Evolutionary conservation across 1,140 invertebrate genomes (phyloP).

Genomic region (Pogonus chalceus): DNA sequence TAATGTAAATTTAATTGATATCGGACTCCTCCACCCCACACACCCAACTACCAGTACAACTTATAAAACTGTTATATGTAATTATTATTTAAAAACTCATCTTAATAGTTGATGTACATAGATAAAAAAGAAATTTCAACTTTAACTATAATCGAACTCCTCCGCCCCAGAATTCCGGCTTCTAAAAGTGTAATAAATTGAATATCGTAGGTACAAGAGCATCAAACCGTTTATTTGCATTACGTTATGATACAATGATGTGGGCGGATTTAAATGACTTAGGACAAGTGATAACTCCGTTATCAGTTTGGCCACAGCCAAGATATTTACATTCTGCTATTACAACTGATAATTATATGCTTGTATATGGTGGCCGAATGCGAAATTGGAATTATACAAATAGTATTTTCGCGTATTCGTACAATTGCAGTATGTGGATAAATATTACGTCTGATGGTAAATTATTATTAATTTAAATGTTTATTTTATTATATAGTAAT

Average conservation of each 20-base stretch:
- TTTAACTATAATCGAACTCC: too few species aligned
- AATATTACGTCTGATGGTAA: constrained; percentile 48
- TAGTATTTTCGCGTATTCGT: constrained; percentile 75
- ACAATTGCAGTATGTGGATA: constrained; percentile 85
- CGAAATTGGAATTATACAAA: constrained; percentile 60
- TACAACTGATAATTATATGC: constrained; percentile 79
- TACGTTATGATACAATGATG: constrained; percentile 61
- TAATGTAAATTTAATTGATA: too few species aligned
- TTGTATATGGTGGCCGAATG: constrained; percentile 75
- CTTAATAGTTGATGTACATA: too few species aligned
- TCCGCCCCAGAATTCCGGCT: too few species aligned
- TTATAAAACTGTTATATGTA: too few species aligned
- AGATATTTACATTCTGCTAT: constrained; percentile 84
- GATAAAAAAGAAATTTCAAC: too few species aligned
- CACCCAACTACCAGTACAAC: too few species aligned
- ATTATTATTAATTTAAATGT: too few species aligned
- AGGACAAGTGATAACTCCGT: neutral
- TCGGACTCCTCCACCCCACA: too few species aligned
- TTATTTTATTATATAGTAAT: too few species aligned
- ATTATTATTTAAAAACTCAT: too few species aligned
- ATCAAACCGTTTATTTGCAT: constrained; percentile 64
- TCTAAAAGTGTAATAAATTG: too few species aligned
- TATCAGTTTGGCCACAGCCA: constrained; percentile 47
- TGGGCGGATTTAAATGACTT: constrained; percentile 58
- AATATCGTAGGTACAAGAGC: constrained; percentile 50